Conservation (phyloP, 2,797 vertebrate genomes). For the Ceryle rudis region DNA sequence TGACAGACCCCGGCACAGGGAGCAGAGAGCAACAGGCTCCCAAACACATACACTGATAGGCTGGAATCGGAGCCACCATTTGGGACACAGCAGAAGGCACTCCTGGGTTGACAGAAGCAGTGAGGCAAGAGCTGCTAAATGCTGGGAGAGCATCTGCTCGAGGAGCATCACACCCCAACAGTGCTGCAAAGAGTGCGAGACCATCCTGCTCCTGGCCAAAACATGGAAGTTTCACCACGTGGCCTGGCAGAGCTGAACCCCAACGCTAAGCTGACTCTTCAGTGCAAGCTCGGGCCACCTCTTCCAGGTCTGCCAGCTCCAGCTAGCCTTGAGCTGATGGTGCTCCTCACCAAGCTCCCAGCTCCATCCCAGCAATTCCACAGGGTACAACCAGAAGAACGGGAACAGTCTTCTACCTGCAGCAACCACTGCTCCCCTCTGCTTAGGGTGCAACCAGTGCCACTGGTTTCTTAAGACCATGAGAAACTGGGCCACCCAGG, state of each 20-base stretch:
- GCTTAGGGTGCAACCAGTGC: neutral
- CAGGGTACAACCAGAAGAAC: neutral
- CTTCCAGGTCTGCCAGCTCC: neutral
- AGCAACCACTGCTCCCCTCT: neutral
- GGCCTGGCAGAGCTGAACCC: neutral
- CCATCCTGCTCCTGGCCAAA: neutral
- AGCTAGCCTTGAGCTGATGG: neutral
- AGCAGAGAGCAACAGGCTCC: neutral
- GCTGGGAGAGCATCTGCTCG: neutral
- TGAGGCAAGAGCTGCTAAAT: neutral
- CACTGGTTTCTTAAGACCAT: neutral
- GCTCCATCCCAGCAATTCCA: neutral
- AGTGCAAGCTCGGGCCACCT: neutral
- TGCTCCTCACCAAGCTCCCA: neutral
- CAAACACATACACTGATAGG: accelerated
- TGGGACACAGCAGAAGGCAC: neutral
- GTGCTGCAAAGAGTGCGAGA: neutral
- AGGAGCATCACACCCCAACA: neutral
- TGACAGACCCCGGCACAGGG: neutral
- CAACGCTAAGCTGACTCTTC: neutral
- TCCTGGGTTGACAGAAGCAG: neutral
- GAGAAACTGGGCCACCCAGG: neutral
- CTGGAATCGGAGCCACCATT: neutral
- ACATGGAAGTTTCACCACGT: too few species aligned
- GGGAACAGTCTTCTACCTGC: neutral